These are phyloP conservation scores for Pecten maximus DNA, from an alignment of 2,888 invertebrate genomes.

Conservation along the genomic window DNA sequence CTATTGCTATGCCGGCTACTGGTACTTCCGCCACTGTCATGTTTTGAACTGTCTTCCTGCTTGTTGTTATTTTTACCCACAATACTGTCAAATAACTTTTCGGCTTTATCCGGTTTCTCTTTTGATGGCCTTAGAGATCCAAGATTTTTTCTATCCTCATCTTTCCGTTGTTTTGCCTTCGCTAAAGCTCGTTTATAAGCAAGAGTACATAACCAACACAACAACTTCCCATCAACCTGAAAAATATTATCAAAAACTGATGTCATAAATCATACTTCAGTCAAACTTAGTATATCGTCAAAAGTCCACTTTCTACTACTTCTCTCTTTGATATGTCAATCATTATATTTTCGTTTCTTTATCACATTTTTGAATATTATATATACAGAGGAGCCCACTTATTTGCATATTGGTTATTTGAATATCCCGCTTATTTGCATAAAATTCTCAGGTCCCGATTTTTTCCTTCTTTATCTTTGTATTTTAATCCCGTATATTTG, in stretches of 20 bases:
- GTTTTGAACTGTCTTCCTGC: slow-evolving; percentile 58
- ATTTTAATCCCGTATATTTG: too few species aligned
- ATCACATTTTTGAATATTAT: too few species aligned
- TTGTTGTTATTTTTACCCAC: slow-evolving; percentile 52
- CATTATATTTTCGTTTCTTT: too few species aligned
- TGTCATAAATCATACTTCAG: too few species aligned
- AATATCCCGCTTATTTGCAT: too few species aligned
- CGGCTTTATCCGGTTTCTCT: slow-evolving; percentile 63
- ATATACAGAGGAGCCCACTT: too few species aligned
- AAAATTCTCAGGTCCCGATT: too few species aligned
- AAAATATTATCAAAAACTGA: slow-evolving; percentile 67
- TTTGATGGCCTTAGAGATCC: slow-evolving; percentile 58
- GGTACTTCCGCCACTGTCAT: slow-evolving; percentile 57
- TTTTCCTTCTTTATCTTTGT: too few species aligned
- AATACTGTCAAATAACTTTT: slow-evolving; percentile 57
- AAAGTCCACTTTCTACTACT: too few species aligned
- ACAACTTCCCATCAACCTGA: slow-evolving; percentile 95
- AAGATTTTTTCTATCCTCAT: slow-evolving; percentile 65
- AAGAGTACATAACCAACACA: slow-evolving; percentile 97
- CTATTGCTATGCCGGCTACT: slow-evolving; percentile 58
- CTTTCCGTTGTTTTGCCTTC: slow-evolving; percentile 86
- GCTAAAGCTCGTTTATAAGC: slow-evolving; percentile 95
- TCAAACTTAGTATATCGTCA: too few species aligned
- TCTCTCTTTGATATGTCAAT: too few species aligned
- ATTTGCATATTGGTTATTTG: too few species aligned